Evolutionary conservation across 2,888 invertebrate genomes (phyloP).

Genomic region (Matsumyia berberina): DNA sequence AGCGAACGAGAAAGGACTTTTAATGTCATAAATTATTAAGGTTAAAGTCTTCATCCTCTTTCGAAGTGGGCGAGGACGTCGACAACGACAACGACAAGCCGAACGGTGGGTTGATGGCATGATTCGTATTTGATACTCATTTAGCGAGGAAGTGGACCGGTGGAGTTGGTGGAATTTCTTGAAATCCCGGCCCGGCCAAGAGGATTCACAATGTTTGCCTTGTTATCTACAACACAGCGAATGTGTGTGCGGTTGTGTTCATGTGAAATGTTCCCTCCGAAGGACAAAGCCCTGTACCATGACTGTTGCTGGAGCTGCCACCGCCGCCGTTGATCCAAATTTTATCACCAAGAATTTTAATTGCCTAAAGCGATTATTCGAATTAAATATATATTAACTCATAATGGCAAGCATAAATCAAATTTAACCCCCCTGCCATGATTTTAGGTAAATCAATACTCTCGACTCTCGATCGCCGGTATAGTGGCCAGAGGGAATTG

Average conservation of each 20-base stretch:
- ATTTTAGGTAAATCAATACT: conserved; percentile 63
- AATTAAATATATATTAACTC: conserved; percentile 67
- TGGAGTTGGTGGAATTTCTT: conserved; percentile 25
- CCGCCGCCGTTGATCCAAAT: conserved; percentile 21
- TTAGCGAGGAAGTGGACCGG: not conserved
- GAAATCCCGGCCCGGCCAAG: not conserved
- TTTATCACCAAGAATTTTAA: conserved; percentile 63
- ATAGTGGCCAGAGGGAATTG: conserved; percentile 54
- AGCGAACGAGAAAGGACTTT: conserved; percentile 50
- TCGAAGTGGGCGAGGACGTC: conserved; percentile 27
- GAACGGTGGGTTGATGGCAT: conserved; percentile 9
- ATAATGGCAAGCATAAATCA: conserved; percentile 68
- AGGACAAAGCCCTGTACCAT: not conserved
- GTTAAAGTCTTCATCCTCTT: conserved; percentile 58
- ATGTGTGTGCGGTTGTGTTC: not conserved
- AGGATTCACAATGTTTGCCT: not conserved
- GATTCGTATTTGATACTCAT: conserved; percentile 24
- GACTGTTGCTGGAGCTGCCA: conserved; percentile 6
- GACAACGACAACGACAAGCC: conserved; percentile 25
- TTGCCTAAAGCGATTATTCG: conserved; percentile 66
- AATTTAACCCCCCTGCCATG: conserved; percentile 56
- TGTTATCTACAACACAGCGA: not conserved
- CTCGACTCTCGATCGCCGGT: conserved; percentile 19
- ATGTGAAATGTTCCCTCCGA: not conserved
- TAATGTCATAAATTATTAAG: conserved; percentile 72